Conservation (phyloP, 2,888 invertebrate genomes). For the Campoplex capitator region DNA sequence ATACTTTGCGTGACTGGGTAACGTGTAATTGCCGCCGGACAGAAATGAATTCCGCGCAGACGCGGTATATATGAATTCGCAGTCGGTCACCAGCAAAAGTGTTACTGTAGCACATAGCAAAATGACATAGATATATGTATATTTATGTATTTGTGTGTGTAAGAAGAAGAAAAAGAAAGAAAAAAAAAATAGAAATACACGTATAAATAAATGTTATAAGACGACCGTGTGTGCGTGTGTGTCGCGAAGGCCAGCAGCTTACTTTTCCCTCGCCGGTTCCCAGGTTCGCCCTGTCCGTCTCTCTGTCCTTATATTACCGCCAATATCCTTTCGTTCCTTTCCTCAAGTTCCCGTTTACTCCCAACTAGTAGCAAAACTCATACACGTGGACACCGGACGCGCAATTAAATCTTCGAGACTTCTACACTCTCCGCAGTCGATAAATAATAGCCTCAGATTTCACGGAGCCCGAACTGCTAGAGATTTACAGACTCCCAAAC, state of each 20-base stretch:
- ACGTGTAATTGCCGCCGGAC: constrained; percentile 67
- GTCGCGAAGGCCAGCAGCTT: constrained; percentile 80
- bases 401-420: constrained; percentile 52
- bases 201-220: not conserved
- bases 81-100: constrained; percentile 60
- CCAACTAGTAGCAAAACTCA: constrained; percentile 46
- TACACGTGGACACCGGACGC: constrained; percentile 57
- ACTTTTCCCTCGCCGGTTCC: constrained; percentile 77
- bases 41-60: constrained; percentile 65
- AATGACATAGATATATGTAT: constrained; percentile 30
- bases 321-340: constrained; percentile 65
- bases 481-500: not conserved
- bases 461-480: not conserved
- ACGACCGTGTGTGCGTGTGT: constrained; percentile 56
- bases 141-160: constrained; percentile 19
- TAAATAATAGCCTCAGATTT: constrained; percentile 5
- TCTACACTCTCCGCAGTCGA: not conserved
- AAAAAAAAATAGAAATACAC: not conserved
- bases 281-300: constrained; percentile 70
- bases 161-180: not conserved
- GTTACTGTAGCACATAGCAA: constrained; percentile 50
- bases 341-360: constrained; percentile 49
- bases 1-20: constrained; percentile 59
- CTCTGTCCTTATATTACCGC: constrained; percentile 44
- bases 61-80: constrained; percentile 58